Base-by-base conservation (phyloP, 2,888 invertebrate genomes). In the Cantharis flavilabris region DNA sequence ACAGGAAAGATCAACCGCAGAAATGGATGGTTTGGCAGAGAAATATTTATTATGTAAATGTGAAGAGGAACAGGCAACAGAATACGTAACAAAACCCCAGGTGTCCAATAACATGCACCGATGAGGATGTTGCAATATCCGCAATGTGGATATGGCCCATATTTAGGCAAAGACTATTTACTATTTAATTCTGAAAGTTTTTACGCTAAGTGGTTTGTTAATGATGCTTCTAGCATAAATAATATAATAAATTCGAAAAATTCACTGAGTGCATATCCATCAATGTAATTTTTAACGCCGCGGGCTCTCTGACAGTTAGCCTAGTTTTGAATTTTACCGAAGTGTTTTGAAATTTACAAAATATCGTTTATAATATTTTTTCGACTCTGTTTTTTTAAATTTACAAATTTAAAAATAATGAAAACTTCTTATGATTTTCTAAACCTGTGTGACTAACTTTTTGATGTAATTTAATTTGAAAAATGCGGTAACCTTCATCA, bases 401-500 rank as follows among this genome's bases (percentile, higher is more conserved):
- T 16, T 16, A 1, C 16, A 16, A 16, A 16, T 16, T 16, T 16
- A 1, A 0, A 30, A 30, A 30, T 28, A 28, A 16, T 16, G 16
- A 9, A 28, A 23, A 23, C 5, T 23, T 3, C 9, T 28, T 28
- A 9, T 5, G 28, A 28, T 3, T 49, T n/a, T n/a, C n/a, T 2
- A 49, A 49, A 49, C 0, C 0, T 2, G n/a, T 2, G 49, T 7
- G n/a, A 7, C 2, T n/a, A 49, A n/a, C n/a, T 49, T 49, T 49
- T n/a, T 7, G n/a, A 9, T n/a, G 49, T 13, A n/a, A 49, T n/a
- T 49, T 9, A 33, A 49, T 49, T 33, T 49, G 70, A 70, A 70
- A 70, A 20, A 49, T 70, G 49, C 70, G 49, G 33, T 70, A 49
- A 70, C 49, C 49, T 70, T 67, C 65, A 67, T 26, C 65, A 26